Conservation (phyloP, 1,140 invertebrate species). For the Atta texana region DNA sequence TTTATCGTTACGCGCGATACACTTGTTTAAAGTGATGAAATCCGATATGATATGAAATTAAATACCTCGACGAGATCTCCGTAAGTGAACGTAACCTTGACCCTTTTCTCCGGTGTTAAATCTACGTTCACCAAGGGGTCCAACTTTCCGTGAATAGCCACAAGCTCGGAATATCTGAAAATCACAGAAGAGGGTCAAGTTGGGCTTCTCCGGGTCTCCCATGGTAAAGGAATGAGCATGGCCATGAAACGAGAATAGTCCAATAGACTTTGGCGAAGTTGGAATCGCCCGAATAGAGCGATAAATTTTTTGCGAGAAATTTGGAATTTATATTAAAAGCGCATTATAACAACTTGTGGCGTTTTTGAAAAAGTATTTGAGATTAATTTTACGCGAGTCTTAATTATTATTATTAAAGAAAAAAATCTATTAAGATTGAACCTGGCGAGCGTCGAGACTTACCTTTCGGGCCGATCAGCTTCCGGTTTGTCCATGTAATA, state of each 20-base stretch:
- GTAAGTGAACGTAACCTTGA: conserved; percentile 93
- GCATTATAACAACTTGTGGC: background rate
- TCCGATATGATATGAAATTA: background rate
- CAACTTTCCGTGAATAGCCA: conserved; percentile 93
- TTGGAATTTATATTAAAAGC: conserved; percentile 9
- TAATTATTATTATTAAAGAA: background rate
- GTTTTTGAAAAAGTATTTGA: background rate
- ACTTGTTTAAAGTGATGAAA: conserved; percentile 40
- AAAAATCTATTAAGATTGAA: background rate
- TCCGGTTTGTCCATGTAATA: conserved; percentile 96
- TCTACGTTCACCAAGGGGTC: conserved; percentile 95
- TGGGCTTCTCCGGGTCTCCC: background rate
- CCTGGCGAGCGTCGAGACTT: background rate
- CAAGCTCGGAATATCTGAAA: conserved; percentile 92
- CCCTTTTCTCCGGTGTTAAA: conserved; percentile 93
- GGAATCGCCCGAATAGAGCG: background rate
- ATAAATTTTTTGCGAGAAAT: conserved; percentile 1
- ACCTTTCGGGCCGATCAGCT: conserved; percentile 92
- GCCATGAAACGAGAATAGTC: conserved; percentile 72
- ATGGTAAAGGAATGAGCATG: background rate
- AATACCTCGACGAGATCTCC: conserved; percentile 90
- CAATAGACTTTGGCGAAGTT: conserved; percentile 52
- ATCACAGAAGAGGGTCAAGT: conserved; percentile 66
- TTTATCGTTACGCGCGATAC: background rate
- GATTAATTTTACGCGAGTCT: background rate